Evolutionary conservation across 2,113 vertebrate genomes (phyloP).

Genomic region (Mola mola): DNA sequence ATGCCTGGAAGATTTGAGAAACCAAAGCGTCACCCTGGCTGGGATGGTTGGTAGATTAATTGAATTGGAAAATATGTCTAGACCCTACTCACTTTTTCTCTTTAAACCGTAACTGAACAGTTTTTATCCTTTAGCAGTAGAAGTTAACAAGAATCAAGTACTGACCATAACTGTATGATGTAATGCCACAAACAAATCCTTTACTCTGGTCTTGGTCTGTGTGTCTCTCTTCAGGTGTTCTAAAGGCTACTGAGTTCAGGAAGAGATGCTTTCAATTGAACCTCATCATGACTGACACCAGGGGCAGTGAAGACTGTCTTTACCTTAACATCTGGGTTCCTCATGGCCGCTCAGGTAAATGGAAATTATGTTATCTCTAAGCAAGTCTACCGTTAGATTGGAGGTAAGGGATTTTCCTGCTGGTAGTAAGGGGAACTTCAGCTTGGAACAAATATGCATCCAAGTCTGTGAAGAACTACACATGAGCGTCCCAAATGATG

Average conservation of each 20-base stretch:
- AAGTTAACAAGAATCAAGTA: too few species aligned
- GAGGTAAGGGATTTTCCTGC: too few species aligned
- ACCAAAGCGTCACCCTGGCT: constrained; percentile 88
- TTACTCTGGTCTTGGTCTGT: background rate
- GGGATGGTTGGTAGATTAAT: constrained; percentile 84
- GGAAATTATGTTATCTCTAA: too few species aligned
- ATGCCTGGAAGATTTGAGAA: constrained; percentile 85
- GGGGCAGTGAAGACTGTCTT: constrained; percentile 89
- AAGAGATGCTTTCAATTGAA: constrained; percentile 85
- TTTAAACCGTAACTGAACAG: background rate
- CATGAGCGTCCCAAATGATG: too few species aligned
- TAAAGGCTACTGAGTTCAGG: constrained; percentile 81
- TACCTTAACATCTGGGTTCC: constrained; percentile 97
- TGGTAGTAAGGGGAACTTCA: too few species aligned
- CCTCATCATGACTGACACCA: constrained; percentile 73
- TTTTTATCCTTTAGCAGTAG: background rate
- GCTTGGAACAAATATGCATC: too few species aligned
- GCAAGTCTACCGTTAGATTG: too few species aligned
- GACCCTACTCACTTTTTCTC: background rate
- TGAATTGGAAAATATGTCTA: background rate
- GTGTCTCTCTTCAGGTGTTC: constrained; percentile 75
- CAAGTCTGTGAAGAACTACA: too few species aligned
- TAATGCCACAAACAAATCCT: background rate
- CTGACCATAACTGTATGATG: background rate
- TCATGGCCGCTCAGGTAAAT: constrained; percentile 75